Conservation (phyloP, 2,888 invertebrate species). For the Ennomos quercinarius region DNA sequence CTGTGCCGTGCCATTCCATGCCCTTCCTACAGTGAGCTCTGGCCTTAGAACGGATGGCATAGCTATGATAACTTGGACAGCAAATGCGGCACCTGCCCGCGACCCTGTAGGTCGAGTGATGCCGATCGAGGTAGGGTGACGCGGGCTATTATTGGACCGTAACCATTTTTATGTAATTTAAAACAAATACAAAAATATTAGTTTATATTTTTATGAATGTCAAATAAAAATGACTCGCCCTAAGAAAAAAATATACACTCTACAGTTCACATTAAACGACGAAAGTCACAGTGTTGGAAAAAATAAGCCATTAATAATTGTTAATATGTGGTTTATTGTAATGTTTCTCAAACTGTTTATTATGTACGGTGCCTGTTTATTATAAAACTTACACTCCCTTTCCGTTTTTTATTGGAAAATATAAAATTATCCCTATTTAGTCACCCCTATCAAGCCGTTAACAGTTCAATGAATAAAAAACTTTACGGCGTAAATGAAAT, state of each 20-base stretch:
- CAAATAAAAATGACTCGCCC: too few relatives aligned
- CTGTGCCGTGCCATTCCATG: too few relatives aligned
- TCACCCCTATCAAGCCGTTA: slow-evolving; percentile 30
- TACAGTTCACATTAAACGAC: too few relatives aligned
- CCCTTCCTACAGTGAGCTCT: too few relatives aligned
- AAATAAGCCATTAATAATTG: too few relatives aligned
- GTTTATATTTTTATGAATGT: too few relatives aligned
- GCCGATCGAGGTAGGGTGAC: slow-evolving; percentile 49
- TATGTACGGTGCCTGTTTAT: too few relatives aligned
- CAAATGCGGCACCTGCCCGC: slow-evolving; percentile 59
- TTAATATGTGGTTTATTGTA: too few relatives aligned
- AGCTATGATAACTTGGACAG: slow-evolving; percentile 3
- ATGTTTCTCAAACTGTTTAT: too few relatives aligned
- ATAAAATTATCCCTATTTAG: slow-evolving; percentile 23
- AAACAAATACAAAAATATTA: too few relatives aligned
- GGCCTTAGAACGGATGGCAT: slow-evolving; percentile 2
- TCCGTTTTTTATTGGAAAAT: slow-evolving; percentile 23
- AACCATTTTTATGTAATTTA: not conserved
- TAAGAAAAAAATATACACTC: too few relatives aligned
- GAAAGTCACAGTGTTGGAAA: too few relatives aligned
- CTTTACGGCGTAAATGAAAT: slow-evolving; percentile 33
- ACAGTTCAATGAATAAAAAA: slow-evolving; percentile 46
- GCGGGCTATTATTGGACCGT: not conserved
- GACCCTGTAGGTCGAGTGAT: slow-evolving; percentile 58
- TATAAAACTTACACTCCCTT: slow-evolving; percentile 9